Evolutionary conservation across 2,797 vertebrate genomes (phyloP), one percentile per base, ranked within the genome.

Genomic region (Pipistrellus kuhlii): DNA sequence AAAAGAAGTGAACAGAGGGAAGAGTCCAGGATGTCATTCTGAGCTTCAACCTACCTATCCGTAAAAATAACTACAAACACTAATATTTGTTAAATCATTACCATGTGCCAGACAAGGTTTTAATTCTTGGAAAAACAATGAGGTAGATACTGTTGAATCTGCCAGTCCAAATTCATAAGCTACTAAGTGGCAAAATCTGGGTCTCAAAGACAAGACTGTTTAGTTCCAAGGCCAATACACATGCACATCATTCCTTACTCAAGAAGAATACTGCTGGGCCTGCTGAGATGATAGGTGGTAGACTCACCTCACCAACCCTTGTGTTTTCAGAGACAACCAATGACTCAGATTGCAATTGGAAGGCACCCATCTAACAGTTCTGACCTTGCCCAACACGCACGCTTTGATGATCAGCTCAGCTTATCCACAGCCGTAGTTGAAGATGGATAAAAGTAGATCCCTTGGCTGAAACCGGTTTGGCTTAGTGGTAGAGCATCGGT

Each of bases 51-150:
- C 59, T 86, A 30, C 41, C 62, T 46, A 59, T 62, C 48, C 91
- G 41, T 83, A 81, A 95, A 86, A 86, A 76, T 88, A 80, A 88
- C 55, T 78, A 15, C 46, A 38, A n/a, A 72, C 57, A 30, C 35
- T 77, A 78, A 73, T 30, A 78, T 66, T 84, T 81, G 25, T 83
- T 64, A 51, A 73, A 87, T 12, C 48, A 82, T 88, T 94, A 88
- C 69, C 59, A 83, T 27, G 20, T 11, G 8, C 44, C n/a, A 72
- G 62, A 18, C 23, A 38, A 15, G 4, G 6, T 69, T 85, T 91
- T 90, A 93, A 94, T 76, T 46, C 73, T 91, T 93, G 84, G 76
- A 20, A 92, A 91, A 87, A 64, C 15, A 66, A 3, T 64, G 48
- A 84, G 11, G 30, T 78, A 64, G 55, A 64, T 93, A 27, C 9